These are phyloP conservation scores for Drosophila funebris DNA, from an alignment of 1,140 invertebrate genomes.

Conservation along the genomic window DNA sequence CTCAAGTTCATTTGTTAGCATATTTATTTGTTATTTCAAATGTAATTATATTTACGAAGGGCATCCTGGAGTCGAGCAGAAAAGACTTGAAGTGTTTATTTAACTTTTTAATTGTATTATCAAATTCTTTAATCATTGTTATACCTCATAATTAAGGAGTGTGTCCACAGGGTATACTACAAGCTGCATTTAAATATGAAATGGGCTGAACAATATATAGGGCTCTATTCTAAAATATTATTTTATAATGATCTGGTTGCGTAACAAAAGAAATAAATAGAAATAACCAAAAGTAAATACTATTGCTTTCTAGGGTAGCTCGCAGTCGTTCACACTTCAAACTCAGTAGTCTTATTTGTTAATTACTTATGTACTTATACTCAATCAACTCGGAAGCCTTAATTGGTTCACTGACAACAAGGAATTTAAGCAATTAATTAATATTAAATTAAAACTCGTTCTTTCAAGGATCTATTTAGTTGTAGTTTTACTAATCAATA, in stretches of 20 bases:
- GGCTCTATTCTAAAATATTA: neutral
- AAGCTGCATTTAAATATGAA: neutral
- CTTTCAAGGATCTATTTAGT: constrained; percentile 15
- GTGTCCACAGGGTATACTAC: neutral
- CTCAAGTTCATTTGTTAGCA: neutral
- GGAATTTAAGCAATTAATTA: constrained; percentile 9
- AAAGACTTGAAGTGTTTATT: neutral
- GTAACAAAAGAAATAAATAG: neutral
- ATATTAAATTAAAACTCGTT: neutral
- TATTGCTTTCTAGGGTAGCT: too few relatives aligned
- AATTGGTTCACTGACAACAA: constrained; percentile 13
- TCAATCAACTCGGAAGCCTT: constrained; percentile 13
- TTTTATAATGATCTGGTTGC: neutral
- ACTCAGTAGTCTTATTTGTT: neutral
- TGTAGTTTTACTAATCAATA: neutral
- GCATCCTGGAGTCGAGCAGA: neutral
- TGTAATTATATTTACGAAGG: neutral
- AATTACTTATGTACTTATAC: constrained; percentile 8
- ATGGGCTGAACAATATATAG: neutral
- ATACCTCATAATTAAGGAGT: neutral
- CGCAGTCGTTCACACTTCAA: neutral
- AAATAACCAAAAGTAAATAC: too few relatives aligned
- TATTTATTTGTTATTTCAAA: neutral
- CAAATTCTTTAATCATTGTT: neutral
- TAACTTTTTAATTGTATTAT: neutral